Evolutionary conservation across 2,797 vertebrate species (phyloP).

Genomic region (Psittacula echo): DNA sequence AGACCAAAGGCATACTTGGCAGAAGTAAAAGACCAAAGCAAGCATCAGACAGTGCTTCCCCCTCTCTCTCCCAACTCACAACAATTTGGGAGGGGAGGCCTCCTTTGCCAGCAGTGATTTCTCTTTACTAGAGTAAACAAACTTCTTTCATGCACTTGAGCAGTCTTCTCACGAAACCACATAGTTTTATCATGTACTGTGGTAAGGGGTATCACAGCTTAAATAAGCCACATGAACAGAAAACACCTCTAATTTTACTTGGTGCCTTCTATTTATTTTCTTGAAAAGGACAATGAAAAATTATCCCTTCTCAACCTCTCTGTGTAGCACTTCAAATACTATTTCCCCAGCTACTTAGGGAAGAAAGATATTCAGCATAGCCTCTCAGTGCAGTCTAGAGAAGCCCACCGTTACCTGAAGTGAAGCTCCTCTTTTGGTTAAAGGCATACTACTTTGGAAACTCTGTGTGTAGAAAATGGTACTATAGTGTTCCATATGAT

Average conservation of each 20-base stretch:
- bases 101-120: neutral
- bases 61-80: neutral
- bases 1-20: neutral
- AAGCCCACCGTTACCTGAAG: neutral
- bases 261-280: neutral
- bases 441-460: neutral
- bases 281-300: neutral
- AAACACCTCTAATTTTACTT: neutral
- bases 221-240: neutral
- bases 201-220: neutral
- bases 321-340: neutral
- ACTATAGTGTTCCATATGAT: neutral
- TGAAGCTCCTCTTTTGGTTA: neutral
- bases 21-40: neutral
- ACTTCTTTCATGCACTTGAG: neutral
- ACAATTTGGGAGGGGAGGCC: neutral
- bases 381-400: neutral
- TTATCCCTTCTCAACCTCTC: neutral
- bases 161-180: neutral
- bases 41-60: neutral
- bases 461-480: neutral
- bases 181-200: neutral
- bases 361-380: neutral
- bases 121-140: neutral
- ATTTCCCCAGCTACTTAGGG: neutral